Percentiles rank a stretch among this genome's conserved stretches.
Conservation (phyloP, 1,140 invertebrate species). For the Lordiphosa stackelbergi region DNA sequence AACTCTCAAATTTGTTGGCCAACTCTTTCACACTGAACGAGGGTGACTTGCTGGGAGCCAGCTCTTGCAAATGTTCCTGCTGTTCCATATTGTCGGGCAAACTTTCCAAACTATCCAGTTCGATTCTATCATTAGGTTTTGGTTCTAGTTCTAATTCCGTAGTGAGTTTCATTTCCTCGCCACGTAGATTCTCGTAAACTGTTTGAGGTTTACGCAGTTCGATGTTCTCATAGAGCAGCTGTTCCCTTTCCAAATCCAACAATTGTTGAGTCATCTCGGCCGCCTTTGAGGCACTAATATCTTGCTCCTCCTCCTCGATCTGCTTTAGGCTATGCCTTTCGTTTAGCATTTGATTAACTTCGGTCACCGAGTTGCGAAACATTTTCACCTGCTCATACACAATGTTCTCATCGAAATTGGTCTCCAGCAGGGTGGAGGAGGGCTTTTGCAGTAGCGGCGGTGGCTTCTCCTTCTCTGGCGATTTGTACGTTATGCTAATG, state of each 20-base stretch:
- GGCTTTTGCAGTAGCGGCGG: conserved; percentile 15
- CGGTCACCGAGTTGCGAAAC: conserved; percentile 84
- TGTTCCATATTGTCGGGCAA: conserved; percentile 59
- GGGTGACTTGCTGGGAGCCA: conserved; percentile 54
- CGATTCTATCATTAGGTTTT: conserved; percentile 51
- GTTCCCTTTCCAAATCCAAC: conserved; percentile 48
- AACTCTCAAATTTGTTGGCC: conserved; percentile 80
- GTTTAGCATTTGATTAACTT: conserved; percentile 82
- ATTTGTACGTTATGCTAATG: conserved; percentile 83
- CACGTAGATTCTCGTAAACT: conserved; percentile 79
- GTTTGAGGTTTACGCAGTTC: conserved; percentile 76
- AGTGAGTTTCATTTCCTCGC: conserved; percentile 69
- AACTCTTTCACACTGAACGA: conserved; percentile 79
- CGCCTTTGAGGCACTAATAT: conserved; percentile 59
- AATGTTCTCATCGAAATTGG: conserved; percentile 77
- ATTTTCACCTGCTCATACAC: conserved; percentile 88
- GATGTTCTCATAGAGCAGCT: conserved; percentile 74
- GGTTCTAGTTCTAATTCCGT: conserved; percentile 12
- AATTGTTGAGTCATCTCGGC: conserved; percentile 61
- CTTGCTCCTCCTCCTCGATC: conserved; percentile 59
- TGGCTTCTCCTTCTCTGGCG: conserved; percentile 59
- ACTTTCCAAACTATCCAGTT: conserved; percentile 71
- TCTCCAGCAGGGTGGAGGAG: conserved; percentile 56
- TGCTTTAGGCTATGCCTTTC: conserved; percentile 61
- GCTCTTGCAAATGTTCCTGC: conserved; percentile 11